phyloP scores from a whole-genome alignment of 2,113 vertebrate genomes.

The Osmerus eperlanus region DNA sequence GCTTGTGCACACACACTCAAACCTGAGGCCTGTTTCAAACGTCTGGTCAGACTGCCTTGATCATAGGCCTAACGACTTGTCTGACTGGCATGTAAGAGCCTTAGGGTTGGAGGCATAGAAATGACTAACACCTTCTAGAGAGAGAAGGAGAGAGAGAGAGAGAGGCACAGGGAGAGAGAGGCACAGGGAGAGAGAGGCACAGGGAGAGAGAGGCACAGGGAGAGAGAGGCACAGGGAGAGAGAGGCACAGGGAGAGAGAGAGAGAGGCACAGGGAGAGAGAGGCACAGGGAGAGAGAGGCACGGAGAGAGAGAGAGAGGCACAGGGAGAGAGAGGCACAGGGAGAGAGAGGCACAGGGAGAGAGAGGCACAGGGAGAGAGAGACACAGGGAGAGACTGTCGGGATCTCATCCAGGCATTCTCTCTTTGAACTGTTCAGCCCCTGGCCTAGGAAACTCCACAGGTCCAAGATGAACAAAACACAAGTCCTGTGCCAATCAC shows the following conservation, averaged over 20 bases:
- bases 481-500: background rate
- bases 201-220: no score
- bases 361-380: slow-evolving; percentile 27
- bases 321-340: slow-evolving; percentile 24
- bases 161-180: slow-evolving; percentile 26
- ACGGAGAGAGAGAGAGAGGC: slow-evolving; percentile 9
- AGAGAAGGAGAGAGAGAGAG: slow-evolving; percentile 29
- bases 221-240: slow-evolving; percentile 22
- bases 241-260: slow-evolving; percentile 35
- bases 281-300: background rate
- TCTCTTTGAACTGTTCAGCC: slow-evolving; percentile 51
- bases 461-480: no score
- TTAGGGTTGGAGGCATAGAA: slow-evolving; percentile 6
- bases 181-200: slow-evolving; percentile 26
- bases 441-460: background rate
- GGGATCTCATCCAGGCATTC: slow-evolving; percentile 48
- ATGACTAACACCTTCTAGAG: slow-evolving; percentile 50
- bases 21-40: slow-evolving; percentile 1
- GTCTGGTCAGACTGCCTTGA: slow-evolving; percentile 20
- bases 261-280: slow-evolving; percentile 29
- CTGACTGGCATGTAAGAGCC: slow-evolving; percentile 44
- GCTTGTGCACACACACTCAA: background rate
- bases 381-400: slow-evolving; percentile 38
- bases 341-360: background rate
- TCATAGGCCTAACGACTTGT: slow-evolving; percentile 35